Evolutionary conservation across 2,888 invertebrate genomes (phyloP).

Genomic region (Meganola albula): DNA sequence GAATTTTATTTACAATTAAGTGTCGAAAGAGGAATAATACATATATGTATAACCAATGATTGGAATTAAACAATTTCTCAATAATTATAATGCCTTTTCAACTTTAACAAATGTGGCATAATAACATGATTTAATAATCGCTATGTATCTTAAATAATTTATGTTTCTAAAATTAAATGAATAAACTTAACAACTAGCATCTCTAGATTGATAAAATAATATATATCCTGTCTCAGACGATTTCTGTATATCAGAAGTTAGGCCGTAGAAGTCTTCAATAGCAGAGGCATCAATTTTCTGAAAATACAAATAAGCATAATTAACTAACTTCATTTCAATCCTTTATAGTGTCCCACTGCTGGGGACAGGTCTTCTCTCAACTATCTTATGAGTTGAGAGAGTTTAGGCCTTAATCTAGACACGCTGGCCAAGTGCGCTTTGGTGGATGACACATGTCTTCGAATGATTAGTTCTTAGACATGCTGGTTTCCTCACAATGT

Average conservation of each 20-base stretch:
- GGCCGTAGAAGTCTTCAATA: conserved; percentile 99
- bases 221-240: conserved; percentile 99
- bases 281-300: conserved; percentile 99
- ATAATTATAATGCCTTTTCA: conserved; percentile 67
- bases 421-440: background rate
- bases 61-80: conserved; percentile 58
- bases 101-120: conserved; percentile 72
- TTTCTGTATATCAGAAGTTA: conserved; percentile 98
- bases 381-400: background rate
- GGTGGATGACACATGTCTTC: no score
- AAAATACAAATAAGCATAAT: conserved; percentile 35
- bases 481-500: no score
- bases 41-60: conserved; percentile 40
- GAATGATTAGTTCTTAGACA: no score
- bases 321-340: background rate
- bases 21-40: conserved; percentile 38
- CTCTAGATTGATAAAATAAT: conserved; percentile 97
- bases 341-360: no score
- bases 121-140: conserved; percentile 60
- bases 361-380: background rate
- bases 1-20: conserved; percentile 63
- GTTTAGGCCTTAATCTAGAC: background rate
- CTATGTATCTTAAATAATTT: conserved; percentile 61
- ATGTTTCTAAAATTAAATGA: conserved; percentile 60
- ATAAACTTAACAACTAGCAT: conserved; percentile 80